Conservation (phyloP, 2,888 invertebrate species). For the Stenolophus ochropezus region DNA sequence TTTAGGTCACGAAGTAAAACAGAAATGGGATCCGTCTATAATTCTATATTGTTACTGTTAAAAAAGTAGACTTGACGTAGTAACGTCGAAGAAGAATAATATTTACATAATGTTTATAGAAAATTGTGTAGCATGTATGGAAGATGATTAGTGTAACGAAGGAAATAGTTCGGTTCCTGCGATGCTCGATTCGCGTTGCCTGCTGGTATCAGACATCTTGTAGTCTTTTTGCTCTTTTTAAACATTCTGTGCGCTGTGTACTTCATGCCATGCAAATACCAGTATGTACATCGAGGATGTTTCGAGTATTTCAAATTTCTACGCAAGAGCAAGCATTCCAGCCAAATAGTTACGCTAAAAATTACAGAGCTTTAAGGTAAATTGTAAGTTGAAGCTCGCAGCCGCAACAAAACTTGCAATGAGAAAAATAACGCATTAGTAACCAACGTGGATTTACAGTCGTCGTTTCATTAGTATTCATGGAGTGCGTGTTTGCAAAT, state of each 20-base stretch:
- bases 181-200: background rate
- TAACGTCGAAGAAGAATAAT: too few species aligned
- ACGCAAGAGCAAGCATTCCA: background rate
- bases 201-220: background rate
- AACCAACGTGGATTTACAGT: constrained; percentile 26
- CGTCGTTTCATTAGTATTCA: constrained; percentile 27
- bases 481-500: constrained; percentile 34
- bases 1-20: too few species aligned
- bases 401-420: background rate
- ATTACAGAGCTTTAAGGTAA: background rate
- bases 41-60: too few species aligned
- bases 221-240: background rate
- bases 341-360: background rate
- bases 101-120: too few species aligned
- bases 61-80: too few species aligned
- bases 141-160: too few species aligned
- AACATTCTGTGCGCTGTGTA: background rate
- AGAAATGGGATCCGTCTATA: too few species aligned
- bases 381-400: background rate
- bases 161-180: too few species aligned
- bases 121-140: too few species aligned
- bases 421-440: constrained; percentile 6
- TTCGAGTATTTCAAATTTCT: background rate
- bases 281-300: background rate
- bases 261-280: background rate